Evolutionary conservation across 2,888 invertebrate genomes (phyloP).

Genomic region (Hyppa rectilinea): DNA sequence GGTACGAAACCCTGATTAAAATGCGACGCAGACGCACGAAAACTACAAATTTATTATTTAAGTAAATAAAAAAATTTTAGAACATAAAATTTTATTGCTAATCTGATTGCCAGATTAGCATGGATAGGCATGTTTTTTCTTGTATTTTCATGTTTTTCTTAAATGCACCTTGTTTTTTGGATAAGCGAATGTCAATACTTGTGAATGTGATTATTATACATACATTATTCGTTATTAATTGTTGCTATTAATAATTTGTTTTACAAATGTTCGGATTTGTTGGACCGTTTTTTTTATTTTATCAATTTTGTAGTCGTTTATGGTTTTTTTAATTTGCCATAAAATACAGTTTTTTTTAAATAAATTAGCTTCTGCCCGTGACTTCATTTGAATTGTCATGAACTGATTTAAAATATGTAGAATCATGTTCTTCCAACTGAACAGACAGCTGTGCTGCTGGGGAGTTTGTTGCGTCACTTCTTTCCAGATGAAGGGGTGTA

Average conservation of each 20-base stretch:
- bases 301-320: background rate
- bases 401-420: no score
- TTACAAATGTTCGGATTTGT: conserved; percentile 5
- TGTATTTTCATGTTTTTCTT: conserved; percentile 5
- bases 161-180: conserved; percentile 3
- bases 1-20: background rate
- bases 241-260: conserved; percentile 14
- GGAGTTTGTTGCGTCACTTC: no score
- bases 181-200: background rate
- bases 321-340: background rate
- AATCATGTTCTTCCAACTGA: no score
- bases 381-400: no score
- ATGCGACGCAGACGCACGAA: conserved; percentile 2
- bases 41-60: no score
- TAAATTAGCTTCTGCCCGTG: no score
- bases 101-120: conserved; percentile 16
- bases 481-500: no score
- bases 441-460: no score
- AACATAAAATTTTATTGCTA: background rate
- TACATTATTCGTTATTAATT: background rate
- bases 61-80: no score
- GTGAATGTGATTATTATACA: background rate
- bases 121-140: background rate
- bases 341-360: conserved; percentile 1
- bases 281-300: background rate